These are phyloP conservation scores for Congeria kusceri DNA, from an alignment of 2,888 invertebrate species.

Conservation along the genomic window DNA sequence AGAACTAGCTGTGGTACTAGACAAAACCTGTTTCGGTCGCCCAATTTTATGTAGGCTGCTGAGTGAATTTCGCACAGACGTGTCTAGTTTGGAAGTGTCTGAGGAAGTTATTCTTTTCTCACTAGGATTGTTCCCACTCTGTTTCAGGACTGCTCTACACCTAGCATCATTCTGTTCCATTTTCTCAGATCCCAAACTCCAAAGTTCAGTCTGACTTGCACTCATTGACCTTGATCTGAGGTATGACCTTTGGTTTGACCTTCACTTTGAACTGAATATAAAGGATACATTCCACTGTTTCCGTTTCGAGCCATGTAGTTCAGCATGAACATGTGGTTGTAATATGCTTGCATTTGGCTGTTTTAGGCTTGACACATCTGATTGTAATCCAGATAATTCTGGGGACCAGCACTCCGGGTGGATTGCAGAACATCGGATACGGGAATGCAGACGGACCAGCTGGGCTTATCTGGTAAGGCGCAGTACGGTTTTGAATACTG, in stretches of 20 bases:
- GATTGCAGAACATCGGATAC: neutral
- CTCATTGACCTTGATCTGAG: neutral
- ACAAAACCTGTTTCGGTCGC: neutral
- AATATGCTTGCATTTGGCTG: conserved; percentile 45
- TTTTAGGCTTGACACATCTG: conserved; percentile 23
- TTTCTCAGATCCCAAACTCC: neutral
- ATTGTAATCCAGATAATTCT: too few relatives aligned
- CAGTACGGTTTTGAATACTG: neutral
- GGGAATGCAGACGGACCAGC: neutral
- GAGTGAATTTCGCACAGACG: neutral
- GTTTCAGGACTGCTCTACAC: neutral
- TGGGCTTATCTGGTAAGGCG: neutral
- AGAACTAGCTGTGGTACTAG: neutral
- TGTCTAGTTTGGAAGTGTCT: too few relatives aligned
- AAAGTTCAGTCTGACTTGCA: neutral
- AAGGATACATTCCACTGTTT: conserved; percentile 21
- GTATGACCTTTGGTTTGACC: conserved; percentile 8
- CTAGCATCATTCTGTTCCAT: neutral
- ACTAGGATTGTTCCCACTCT: neutral
- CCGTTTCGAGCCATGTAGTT: conserved; percentile 36
- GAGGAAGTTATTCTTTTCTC: neutral
- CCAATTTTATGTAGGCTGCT: neutral
- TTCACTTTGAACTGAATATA: conserved; percentile 7
- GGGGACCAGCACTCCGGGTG: neutral
- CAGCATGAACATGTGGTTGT: conserved; percentile 48